These are phyloP conservation scores for Hyaena hyaena DNA, from an alignment of 2,113 vertebrate genomes.

Conservation along the genomic window DNA sequence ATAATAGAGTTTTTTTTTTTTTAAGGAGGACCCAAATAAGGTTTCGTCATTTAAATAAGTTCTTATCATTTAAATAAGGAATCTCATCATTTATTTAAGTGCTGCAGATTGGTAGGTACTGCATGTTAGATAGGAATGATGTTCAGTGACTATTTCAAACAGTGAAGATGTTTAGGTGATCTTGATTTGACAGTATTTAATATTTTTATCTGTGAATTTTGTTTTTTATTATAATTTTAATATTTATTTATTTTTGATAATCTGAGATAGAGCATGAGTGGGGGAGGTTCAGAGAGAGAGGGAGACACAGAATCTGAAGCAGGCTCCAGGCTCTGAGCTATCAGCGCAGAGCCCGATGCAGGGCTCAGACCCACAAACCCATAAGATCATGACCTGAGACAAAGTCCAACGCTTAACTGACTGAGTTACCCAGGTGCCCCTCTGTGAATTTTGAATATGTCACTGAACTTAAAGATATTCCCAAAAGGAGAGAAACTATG, in stretches of 20 bases:
- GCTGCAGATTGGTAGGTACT: not conserved
- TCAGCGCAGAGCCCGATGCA: no score
- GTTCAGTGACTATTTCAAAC: not conserved
- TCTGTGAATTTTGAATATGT: slow-evolving; percentile 44
- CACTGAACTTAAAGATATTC: slow-evolving; percentile 27
- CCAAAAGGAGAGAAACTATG: slow-evolving; percentile 10
- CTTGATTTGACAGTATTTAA: slow-evolving; percentile 22
- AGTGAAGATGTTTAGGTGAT: slow-evolving; percentile 11
- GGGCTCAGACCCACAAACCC: no score
- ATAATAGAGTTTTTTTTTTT: not conserved
- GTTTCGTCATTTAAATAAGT: not conserved
- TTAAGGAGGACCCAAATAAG: slow-evolving; percentile 10
- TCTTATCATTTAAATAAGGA: no score
- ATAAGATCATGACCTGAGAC: no score
- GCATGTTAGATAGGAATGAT: not conserved
- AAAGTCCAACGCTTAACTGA: no score
- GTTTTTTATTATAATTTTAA: not conserved
- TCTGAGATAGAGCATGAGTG: no score
- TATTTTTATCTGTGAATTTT: slow-evolving; percentile 51
- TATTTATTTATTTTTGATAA: no score
- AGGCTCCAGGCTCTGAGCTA: no score
- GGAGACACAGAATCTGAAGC: no score
- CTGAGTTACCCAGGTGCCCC: not conserved
- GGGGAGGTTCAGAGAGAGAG: no score
- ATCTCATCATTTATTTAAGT: no score